A percentile compares a stretch with the other conserved stretches of the same genome.
Conservation (phyloP, 1,140 invertebrate genomes). For the Leptestheria dahalacensis region DNA sequence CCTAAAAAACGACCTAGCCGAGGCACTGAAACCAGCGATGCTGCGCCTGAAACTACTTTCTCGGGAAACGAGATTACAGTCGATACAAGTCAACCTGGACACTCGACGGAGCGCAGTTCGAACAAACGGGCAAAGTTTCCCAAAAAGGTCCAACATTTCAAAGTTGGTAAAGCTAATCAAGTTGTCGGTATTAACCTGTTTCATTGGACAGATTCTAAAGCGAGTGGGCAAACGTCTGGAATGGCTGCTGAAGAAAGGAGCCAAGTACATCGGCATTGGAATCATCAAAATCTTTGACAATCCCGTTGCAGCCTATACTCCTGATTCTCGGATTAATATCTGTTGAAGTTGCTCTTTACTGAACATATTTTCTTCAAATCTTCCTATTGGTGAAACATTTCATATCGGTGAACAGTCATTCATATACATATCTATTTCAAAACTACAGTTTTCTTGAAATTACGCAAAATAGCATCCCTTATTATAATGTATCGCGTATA, state of each 20-base stretch:
- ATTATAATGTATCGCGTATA: no score
- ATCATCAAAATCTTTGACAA: neutral
- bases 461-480: no score
- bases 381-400: no score
- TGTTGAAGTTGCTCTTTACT: neutral
- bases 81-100: neutral
- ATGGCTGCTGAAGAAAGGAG: slow-evolving; percentile 5
- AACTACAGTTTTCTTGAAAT: no score
- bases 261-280: slow-evolving; percentile 1
- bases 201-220: neutral
- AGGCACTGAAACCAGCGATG: neutral
- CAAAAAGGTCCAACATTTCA: neutral
- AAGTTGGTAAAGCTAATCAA: no score
- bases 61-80: neutral
- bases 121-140: neutral
- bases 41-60: neutral
- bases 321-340: neutral
- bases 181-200: no score
- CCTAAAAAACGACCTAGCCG: neutral
- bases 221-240: neutral
- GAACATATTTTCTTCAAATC: neutral
- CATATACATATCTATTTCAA: no score
- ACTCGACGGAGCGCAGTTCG: neutral
- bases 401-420: no score
- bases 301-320: neutral